Conservation (phyloP, 2,113 vertebrate species). For the Cariama cristata region DNA sequence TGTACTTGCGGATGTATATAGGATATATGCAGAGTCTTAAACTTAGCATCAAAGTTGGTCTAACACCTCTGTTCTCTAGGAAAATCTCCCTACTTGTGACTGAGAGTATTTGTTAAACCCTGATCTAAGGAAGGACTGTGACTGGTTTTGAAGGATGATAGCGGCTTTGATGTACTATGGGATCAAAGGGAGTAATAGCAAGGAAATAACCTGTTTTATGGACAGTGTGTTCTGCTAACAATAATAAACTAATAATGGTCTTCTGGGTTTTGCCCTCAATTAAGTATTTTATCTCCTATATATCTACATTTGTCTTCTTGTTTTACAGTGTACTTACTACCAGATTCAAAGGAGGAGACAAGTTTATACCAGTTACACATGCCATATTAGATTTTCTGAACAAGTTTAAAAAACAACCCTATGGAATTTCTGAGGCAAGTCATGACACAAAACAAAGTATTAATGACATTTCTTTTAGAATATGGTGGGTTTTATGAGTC, state of each 20-base stretch:
- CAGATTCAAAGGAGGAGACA: not conserved
- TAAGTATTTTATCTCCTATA: not conserved
- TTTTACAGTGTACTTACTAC: not conserved
- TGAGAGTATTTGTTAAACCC: not conserved
- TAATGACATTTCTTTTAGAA: not conserved
- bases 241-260: not conserved
- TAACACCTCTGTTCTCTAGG: not conserved
- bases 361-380: not conserved
- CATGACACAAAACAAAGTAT: not conserved
- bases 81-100: not conserved
- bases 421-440: not conserved
- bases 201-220: not conserved
- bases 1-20: not conserved
- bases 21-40: not conserved
- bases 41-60: not conserved
- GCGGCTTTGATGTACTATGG: not conserved
- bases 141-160: not conserved
- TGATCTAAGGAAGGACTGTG: not conserved
- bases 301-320: not conserved
- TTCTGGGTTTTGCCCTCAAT: not conserved
- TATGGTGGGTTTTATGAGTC: fast-evolving
- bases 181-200: not conserved
- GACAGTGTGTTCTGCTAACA: not conserved
- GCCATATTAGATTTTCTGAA: not conserved
- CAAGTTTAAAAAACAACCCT: not conserved